A percentile compares a stretch with the other conserved stretches of the same genome.
Conservation (phyloP, 2,888 invertebrate genomes). For the Linhomoeus sp. region DNA sequence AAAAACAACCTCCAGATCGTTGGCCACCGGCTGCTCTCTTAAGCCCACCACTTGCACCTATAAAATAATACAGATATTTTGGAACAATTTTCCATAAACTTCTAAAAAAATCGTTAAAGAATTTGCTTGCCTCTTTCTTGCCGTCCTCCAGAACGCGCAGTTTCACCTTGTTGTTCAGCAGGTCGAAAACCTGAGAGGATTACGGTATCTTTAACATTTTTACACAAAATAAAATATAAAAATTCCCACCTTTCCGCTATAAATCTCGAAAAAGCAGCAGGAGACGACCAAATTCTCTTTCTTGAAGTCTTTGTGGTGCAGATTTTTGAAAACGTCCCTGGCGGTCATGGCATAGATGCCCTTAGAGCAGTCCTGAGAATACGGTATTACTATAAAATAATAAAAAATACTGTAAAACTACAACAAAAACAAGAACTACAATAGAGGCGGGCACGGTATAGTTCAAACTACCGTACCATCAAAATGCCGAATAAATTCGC, state of each 20-base stretch:
- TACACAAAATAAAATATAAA: neutral
- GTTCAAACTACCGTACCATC: no score
- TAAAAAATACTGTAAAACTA: no score
- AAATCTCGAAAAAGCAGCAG: conserved; percentile 95
- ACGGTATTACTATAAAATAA: no score
- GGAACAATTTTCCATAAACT: no score
- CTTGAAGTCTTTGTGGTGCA: conserved; percentile 59
- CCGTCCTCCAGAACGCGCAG: conserved; percentile 88
- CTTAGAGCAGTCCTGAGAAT: conserved; percentile 29
- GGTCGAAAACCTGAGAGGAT: conserved; percentile 49
- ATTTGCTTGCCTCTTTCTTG: conserved; percentile 85
- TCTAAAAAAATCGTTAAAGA: no score
- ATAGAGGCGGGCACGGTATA: no score
- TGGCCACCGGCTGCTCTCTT: conserved; percentile 74
- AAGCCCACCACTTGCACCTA: conserved; percentile 94
- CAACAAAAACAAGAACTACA: no score
- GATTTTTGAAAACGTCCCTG: conserved; percentile 68
- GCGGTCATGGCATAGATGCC: conserved; percentile 95
- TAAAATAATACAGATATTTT: no score
- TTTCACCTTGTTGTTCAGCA: conserved; percentile 67
- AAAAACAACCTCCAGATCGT: conserved; percentile 71
- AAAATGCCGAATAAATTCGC: no score
- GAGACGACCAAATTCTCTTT: conserved; percentile 66
- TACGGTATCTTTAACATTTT: conserved; percentile 49
- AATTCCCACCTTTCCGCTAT: conserved; percentile 62